Evolutionary conservation across 2,888 invertebrate species (phyloP), one percentile per base, ranked within the genome.

Genomic region (Macropis europaea): DNA sequence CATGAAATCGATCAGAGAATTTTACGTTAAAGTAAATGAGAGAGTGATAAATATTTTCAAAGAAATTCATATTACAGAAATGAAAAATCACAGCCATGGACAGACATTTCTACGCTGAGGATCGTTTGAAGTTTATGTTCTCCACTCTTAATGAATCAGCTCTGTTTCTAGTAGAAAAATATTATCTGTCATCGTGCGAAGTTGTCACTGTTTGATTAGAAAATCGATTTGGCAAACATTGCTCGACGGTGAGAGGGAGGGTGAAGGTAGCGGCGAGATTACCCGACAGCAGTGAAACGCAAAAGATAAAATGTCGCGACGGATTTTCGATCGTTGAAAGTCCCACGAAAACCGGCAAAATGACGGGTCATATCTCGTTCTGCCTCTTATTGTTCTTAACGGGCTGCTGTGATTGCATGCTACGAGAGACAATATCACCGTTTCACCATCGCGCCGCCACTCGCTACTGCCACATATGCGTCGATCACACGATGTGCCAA

Each of bases 401-500:
- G 45, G 59, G 63, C 45, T 57, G 57, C 47, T 52, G 50, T 42
- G 59, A 68, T 54, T 45, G 61, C 64, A 17, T 32, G 19, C 19
- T 30, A 40, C 59, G 9, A 19, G 30, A 40, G 38, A 72, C 13
- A 36, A 34, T 48, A 54, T 17, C 54, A 17, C 13, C 43, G 45
- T 15, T 7, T 6, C 11, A 28, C 17, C 73, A 74, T 64, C 62
- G 70, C 57, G 75, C 76, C 40, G 64, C 60, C 28, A 74, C 68
- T 60, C 79, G 81, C 82, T 88, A 88, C 76, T 86, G 88, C 53
- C 75, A 62, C 19, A 79, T 88, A 72, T 88, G 85, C 76, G 40
- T 69, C 19, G 76, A 80, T 77, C 87, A 88, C 74, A 87, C 86
- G 40, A 84, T 85, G 84, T 88, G 88, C 72, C 82, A 67, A 53